Percentiles rank a stretch among this genome's conserved stretches.
Conservation (phyloP, 2,797 vertebrate species). For the Pangasius krempfi region DNA sequence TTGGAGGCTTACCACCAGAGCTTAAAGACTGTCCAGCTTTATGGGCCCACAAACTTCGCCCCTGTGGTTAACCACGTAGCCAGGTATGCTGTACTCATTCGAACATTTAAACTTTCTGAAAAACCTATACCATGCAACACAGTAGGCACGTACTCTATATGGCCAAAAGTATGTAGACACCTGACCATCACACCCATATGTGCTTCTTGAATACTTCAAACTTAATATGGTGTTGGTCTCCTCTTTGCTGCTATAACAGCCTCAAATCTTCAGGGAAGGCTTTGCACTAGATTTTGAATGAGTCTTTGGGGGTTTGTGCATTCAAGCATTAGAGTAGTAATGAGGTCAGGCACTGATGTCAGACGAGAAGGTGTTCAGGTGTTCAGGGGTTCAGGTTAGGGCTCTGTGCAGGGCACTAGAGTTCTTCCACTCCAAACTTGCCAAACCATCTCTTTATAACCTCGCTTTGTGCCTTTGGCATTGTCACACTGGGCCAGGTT, state of each 20-base stretch:
- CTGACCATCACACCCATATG: neutral
- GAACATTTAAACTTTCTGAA: neutral
- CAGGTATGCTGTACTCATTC: constrained; percentile 74
- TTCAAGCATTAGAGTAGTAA: neutral
- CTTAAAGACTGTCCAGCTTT: constrained; percentile 93
- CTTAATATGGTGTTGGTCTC: neutral
- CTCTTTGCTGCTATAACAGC: neutral
- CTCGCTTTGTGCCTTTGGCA: neutral
- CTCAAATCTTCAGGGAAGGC: neutral
- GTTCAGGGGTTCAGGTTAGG: neutral
- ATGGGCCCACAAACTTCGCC: constrained; percentile 93
- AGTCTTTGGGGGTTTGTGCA: neutral
- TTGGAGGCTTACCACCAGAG: constrained; percentile 93
- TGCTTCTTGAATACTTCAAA: constrained; percentile 1
- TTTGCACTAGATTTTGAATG: neutral
- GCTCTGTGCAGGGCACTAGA: neutral
- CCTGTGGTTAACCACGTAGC: constrained; percentile 94
- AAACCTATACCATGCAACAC: neutral
- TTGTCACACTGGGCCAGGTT: neutral
- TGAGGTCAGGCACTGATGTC: neutral
- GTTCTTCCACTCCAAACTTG: neutral
- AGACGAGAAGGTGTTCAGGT: neutral
- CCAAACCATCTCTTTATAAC: neutral
- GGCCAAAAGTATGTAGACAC: neutral
- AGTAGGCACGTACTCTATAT: neutral